phyloP scores from a whole-genome alignment of 2,888 invertebrate species.

The Rhingia campestris region DNA sequence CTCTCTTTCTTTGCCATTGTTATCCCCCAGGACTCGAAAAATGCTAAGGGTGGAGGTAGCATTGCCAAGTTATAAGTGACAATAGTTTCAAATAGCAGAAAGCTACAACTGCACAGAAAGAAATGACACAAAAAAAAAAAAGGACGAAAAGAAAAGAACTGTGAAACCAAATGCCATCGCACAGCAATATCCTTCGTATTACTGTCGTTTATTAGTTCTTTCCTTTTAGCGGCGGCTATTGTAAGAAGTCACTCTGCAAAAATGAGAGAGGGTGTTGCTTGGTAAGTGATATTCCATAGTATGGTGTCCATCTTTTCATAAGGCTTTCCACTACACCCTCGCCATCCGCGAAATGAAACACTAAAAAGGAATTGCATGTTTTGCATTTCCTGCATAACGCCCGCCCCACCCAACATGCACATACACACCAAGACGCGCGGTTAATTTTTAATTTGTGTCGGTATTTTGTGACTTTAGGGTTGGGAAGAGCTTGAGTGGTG shows the following conservation, averaged over 20 bases:
- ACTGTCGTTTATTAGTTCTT: conserved; percentile 73
- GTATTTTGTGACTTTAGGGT: conserved; percentile 39
- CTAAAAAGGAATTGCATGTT: conserved; percentile 72
- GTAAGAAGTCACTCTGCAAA: conserved; percentile 43
- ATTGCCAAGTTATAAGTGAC: conserved; percentile 62
- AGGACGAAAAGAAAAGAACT: conserved; percentile 40
- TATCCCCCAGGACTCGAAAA: conserved; percentile 30
- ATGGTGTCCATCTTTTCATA: conserved; percentile 53
- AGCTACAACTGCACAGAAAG: conserved; percentile 44
- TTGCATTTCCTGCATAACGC: conserved; percentile 62
- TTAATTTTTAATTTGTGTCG: conserved; percentile 70
- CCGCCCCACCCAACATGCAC: not conserved
- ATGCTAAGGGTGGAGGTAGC: conserved; percentile 27
- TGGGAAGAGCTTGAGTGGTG: not conserved
- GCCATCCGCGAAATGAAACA: conserved; percentile 7
- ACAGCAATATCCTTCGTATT: conserved; percentile 70
- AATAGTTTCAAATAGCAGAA: conserved; percentile 69
- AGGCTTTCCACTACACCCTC: not conserved
- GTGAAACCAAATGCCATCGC: conserved; percentile 63
- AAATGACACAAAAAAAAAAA: conserved; percentile 13
- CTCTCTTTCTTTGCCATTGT: conserved; percentile 34
- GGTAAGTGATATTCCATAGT: conserved; percentile 59
- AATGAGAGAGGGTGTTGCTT: conserved; percentile 8
- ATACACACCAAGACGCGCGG: not conserved
- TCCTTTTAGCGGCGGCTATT: conserved; percentile 64